These are phyloP conservation scores for Rhabdornis inornatus DNA, from an alignment of 2,113 vertebrate species.

Conservation along the genomic window DNA sequence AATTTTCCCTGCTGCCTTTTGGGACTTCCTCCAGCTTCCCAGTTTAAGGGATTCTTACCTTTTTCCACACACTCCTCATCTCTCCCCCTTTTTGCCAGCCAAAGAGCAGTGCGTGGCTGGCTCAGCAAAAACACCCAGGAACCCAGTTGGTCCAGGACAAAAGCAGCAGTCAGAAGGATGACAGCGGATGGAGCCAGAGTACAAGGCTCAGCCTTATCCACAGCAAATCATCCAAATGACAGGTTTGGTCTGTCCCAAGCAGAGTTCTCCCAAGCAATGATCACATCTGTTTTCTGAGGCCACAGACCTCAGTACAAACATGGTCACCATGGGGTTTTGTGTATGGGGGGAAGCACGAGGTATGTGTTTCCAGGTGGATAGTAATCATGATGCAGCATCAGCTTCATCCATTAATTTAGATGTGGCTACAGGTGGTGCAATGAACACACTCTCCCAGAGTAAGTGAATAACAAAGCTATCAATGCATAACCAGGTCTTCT, in stretches of 20 bases:
- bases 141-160: background rate
- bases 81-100: background rate
- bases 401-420: background rate
- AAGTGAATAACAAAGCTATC: background rate
- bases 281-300: background rate
- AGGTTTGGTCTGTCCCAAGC: background rate
- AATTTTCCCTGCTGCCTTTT: background rate
- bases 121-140: background rate
- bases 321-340: background rate
- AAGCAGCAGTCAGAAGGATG: background rate
- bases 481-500: rapidly evolving
- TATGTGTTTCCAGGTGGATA: rapidly evolving
- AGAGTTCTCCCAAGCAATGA: background rate
- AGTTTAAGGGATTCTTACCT: background rate
- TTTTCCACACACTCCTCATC: background rate
- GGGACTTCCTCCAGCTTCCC: background rate
- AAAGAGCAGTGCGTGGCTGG: background rate
- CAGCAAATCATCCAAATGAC: background rate
- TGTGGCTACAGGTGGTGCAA: background rate
- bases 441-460: background rate
- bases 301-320: background rate
- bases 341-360: background rate
- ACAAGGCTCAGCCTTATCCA: background rate
- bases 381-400: background rate
- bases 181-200: background rate